Conservation (phyloP, 2,888 invertebrate genomes). For the Ormyrus nitidulus region DNA sequence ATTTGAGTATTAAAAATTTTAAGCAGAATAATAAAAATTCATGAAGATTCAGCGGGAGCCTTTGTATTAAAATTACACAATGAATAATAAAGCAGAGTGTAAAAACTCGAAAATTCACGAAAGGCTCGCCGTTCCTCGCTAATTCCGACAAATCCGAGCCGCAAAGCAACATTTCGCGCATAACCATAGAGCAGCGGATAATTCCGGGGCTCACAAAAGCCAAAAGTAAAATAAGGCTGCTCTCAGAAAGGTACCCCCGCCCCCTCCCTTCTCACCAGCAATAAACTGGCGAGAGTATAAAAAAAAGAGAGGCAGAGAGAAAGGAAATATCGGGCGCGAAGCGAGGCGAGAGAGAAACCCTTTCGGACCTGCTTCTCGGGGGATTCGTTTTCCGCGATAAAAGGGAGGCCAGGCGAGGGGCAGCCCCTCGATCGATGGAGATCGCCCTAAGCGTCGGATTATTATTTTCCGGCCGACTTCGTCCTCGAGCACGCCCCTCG, state of each 20-base stretch:
- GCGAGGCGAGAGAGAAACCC: conserved; percentile 47
- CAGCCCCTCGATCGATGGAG: conserved; percentile 60
- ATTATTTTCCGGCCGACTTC: conserved; percentile 59
- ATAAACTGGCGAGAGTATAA: not conserved
- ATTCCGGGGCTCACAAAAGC: conserved; percentile 16
- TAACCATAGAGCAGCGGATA: not conserved
- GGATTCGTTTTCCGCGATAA: conserved; percentile 46
- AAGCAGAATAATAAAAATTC: too few species aligned
- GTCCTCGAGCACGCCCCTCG: conserved; percentile 42
- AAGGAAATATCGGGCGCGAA: conserved; percentile 35
- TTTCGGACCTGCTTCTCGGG: conserved; percentile 31
- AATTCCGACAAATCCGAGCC: not conserved
- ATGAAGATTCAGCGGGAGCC: too few species aligned
- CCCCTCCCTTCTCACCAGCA: not conserved
- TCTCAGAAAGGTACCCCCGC: not conserved
- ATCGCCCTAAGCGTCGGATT: conserved; percentile 63
- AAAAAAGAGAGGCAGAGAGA: not conserved
- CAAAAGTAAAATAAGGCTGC: not conserved
- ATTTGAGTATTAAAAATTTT: too few species aligned
- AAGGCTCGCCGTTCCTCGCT: not conserved
- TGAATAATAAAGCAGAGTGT: not conserved
- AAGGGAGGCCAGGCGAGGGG: conserved; percentile 14
- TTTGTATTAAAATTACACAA: too few species aligned
- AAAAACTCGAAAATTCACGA: not conserved
- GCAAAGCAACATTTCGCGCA: not conserved